phyloP scores from a whole-genome alignment of 2,797 vertebrate genomes.

The Pseudocheirus occidentalis region DNA sequence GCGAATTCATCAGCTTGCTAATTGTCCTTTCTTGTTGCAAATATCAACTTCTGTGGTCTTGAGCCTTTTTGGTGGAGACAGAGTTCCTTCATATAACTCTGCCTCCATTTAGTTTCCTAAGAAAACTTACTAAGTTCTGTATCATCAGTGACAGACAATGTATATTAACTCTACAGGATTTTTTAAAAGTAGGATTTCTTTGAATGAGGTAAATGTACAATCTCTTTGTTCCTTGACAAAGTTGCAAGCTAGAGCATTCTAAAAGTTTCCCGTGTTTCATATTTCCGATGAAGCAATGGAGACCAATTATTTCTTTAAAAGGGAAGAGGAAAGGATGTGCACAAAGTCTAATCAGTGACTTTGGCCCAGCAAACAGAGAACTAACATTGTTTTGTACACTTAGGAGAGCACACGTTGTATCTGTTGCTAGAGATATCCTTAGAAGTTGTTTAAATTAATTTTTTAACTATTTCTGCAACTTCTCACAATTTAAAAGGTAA shows the following conservation, averaged over 20 bases:
- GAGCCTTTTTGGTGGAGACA: slow-evolving; percentile 4
- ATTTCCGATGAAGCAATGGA: not conserved
- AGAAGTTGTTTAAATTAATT: slow-evolving; percentile 18
- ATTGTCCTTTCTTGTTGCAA: slow-evolving; percentile 7
- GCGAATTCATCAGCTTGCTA: slow-evolving; percentile 3
- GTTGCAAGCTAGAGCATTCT: not conserved
- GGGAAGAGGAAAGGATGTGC: slow-evolving; percentile 26
- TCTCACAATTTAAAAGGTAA: slow-evolving; percentile 31
- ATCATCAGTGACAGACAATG: not conserved
- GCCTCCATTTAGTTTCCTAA: not conserved
- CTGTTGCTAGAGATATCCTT: slow-evolving; percentile 14
- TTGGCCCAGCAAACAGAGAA: slow-evolving; percentile 42
- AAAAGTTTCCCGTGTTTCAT: slow-evolving; percentile 17
- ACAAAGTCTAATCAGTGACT: slow-evolving; percentile 17
- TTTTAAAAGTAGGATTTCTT: slow-evolving; percentile 16
- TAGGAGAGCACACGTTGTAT: slow-evolving; percentile 11
- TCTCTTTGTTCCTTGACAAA: slow-evolving; percentile 40
- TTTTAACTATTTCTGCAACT: slow-evolving; percentile 21
- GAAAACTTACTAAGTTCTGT: slow-evolving; percentile 24
- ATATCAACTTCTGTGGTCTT: slow-evolving; percentile 36
- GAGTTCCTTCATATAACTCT: not conserved
- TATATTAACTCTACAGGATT: slow-evolving; percentile 29
- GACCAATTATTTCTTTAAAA: slow-evolving; percentile 33
- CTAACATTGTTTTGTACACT: slow-evolving; percentile 1
- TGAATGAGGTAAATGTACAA: slow-evolving; percentile 11